Conservation (phyloP, 2,113 vertebrate species). For the Silurus asotus region DNA sequence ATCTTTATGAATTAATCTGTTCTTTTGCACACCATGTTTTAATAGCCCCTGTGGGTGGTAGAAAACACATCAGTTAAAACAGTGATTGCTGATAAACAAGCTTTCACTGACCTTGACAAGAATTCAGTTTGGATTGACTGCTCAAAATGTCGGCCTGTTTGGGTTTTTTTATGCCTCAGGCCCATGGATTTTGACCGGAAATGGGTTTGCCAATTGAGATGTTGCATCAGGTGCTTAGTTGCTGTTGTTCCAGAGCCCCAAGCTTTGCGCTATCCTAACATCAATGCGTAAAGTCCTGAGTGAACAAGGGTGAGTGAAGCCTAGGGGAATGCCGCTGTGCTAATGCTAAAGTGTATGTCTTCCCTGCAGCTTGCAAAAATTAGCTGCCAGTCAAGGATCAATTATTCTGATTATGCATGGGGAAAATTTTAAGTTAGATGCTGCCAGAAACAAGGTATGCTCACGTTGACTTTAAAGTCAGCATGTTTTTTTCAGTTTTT, state of each 20-base stretch:
- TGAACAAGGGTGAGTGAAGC: conserved; percentile 27
- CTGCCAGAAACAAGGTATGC: background rate
- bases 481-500: conserved; percentile 18
- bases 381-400: background rate
- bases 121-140: background rate
- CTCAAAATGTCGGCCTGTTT: background rate
- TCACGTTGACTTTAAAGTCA: background rate
- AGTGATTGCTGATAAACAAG: conserved; percentile 21
- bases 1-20: conserved; percentile 30
- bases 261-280: conserved; percentile 4
- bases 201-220: background rate
- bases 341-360: background rate
- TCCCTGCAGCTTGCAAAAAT: background rate
- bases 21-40: conserved; percentile 6
- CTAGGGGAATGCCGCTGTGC: background rate
- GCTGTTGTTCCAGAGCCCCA: background rate
- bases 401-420: background rate
- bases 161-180: background rate
- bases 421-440: conserved; percentile 24
- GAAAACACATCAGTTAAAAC: conserved; percentile 24
- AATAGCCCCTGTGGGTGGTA: background rate
- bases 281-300: background rate
- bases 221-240: conserved; percentile 9
- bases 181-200: background rate
- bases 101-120: conserved; percentile 14